Conservation (phyloP, 2,113 vertebrate species). For the Pterocles orientalis region DNA sequence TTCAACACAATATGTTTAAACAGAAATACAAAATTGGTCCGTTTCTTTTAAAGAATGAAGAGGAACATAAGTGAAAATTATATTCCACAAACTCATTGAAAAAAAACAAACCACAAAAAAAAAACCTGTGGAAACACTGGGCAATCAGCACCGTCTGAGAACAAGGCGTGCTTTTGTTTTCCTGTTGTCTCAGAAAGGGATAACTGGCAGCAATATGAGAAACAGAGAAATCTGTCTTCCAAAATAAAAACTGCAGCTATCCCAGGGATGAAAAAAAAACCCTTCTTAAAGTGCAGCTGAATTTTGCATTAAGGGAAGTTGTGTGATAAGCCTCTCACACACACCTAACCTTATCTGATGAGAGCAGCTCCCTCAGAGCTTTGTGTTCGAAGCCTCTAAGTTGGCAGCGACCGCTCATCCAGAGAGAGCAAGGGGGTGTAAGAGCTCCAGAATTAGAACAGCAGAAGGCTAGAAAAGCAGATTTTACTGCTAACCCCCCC, state of each 20-base stretch:
- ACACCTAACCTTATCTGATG: not conserved
- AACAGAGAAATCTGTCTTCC: not conserved
- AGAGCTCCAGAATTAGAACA: not conserved
- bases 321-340: not conserved
- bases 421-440: not conserved
- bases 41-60: not conserved
- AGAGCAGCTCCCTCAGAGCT: not conserved
- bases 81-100: slow-evolving; percentile 15
- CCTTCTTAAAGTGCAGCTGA: not conserved
- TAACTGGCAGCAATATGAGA: not conserved
- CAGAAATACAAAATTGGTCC: slow-evolving; percentile 7
- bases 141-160: slow-evolving; percentile 6
- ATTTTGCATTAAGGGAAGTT: not conserved
- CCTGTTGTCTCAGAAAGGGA: not conserved
- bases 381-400: not conserved
- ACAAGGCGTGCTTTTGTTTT: not conserved
- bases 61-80: slow-evolving; percentile 39
- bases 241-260: slow-evolving; percentile 17
- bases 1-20: slow-evolving; percentile 22
- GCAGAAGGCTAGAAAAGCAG: not conserved
- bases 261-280: not conserved
- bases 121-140: not conserved
- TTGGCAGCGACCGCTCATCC: not conserved
- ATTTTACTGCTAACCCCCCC: not conserved
- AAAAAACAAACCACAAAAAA: not conserved